phyloP scores from a whole-genome alignment of 2,888 invertebrate species.

The Lasius fuliginosus region DNA sequence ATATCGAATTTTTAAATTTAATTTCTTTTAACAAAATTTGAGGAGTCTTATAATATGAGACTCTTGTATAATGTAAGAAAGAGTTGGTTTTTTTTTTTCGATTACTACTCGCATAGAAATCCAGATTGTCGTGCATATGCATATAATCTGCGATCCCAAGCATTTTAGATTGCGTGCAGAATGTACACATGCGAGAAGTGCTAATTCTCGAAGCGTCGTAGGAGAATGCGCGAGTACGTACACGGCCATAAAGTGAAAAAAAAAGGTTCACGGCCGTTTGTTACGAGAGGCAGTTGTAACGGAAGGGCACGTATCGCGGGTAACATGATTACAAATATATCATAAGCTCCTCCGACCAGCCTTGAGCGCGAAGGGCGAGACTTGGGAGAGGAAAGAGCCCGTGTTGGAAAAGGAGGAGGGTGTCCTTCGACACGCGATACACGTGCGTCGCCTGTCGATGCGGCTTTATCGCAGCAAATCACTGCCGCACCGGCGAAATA shows the following conservation, averaged over 20 bases:
- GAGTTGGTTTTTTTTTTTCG: neutral
- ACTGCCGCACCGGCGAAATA: constrained; percentile 76
- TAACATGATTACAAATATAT: constrained; percentile 86
- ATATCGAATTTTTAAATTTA: neutral
- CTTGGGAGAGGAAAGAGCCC: constrained; percentile 59
- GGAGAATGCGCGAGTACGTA: constrained; percentile 43
- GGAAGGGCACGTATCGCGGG: constrained; percentile 83
- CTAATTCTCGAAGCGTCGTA: constrained; percentile 34
- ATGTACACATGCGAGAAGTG: neutral
- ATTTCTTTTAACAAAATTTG: neutral
- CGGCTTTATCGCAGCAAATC: constrained; percentile 84
- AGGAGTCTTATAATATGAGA: neutral
- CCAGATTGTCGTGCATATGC: no score
- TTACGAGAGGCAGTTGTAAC: constrained; percentile 84
- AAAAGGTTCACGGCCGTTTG: constrained; percentile 78
- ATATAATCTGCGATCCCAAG: neutral
- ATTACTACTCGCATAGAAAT: constrained; percentile 6
- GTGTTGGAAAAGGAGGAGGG: constrained; percentile 43
- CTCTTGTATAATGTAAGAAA: neutral
- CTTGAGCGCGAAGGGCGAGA: constrained; percentile 40
- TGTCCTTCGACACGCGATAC: constrained; percentile 80
- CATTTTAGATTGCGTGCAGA: neutral
- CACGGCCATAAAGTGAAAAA: constrained; percentile 61
- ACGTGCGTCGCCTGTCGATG: constrained; percentile 85
- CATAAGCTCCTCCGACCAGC: constrained; percentile 80